Percentiles rank a stretch among this genome's conserved stretches.
Conservation (phyloP, 2,888 invertebrate genomes). For the Alloscopus bannaensis region DNA sequence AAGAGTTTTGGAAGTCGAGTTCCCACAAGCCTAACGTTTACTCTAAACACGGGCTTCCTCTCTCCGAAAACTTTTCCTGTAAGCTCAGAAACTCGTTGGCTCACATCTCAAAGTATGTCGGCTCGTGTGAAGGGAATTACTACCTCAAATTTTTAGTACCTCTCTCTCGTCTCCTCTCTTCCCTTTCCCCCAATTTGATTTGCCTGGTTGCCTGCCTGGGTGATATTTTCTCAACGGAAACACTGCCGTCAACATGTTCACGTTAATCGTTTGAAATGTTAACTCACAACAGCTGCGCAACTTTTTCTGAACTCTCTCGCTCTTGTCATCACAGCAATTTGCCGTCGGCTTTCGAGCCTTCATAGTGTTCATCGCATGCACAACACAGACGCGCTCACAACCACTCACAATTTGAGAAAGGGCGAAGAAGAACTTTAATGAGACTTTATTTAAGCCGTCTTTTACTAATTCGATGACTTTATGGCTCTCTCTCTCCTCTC, state of each 20-base stretch:
- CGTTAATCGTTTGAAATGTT: conserved; percentile 73
- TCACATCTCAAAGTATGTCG: too few relatives aligned
- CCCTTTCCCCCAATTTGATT: conserved; percentile 14
- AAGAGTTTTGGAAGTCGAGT: too few relatives aligned
- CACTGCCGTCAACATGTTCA: conserved; percentile 73
- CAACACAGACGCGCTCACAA: neutral
- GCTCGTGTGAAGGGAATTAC: too few relatives aligned
- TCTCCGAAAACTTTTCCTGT: too few relatives aligned
- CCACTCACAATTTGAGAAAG: neutral
- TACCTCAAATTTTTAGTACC: neutral
- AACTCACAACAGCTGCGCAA: conserved; percentile 73
- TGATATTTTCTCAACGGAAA: conserved; percentile 69
- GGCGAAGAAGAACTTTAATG: conserved; percentile 36
- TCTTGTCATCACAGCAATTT: conserved; percentile 74
- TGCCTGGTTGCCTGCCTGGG: conserved; percentile 55
- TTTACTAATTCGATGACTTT: conserved; percentile 56
- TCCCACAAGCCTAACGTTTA: too few relatives aligned
- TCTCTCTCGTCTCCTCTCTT: neutral
- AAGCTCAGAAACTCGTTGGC: too few relatives aligned
- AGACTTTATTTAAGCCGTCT: conserved; percentile 53
- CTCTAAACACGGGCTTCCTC: too few relatives aligned
- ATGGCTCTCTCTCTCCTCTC: conserved; percentile 47
- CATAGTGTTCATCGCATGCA: conserved; percentile 13
- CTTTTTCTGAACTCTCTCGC: conserved; percentile 72
- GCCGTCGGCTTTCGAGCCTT: conserved; percentile 66